Percentiles rank a stretch among this genome's conserved stretches.
phyloP scores from a whole-genome alignment of 1,140 invertebrate genomes.

The Venustaconcha ellipsiformis region DNA sequence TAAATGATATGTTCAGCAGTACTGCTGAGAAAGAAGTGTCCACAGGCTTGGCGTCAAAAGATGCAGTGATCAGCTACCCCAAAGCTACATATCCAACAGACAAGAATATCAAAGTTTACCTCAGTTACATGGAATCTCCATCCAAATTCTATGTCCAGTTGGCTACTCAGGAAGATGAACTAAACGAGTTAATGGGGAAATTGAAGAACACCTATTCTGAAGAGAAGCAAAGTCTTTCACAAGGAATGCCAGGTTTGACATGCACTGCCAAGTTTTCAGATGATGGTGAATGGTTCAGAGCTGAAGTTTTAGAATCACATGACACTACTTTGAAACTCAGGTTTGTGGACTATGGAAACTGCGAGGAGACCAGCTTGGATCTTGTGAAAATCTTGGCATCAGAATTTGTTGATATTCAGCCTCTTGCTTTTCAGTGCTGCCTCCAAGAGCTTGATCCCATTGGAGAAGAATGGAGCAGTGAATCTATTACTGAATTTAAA shows the following conservation, averaged over 20 bases:
- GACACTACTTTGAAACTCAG: conserved; percentile 59
- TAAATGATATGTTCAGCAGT: not conserved
- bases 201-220: conserved; percentile 21
- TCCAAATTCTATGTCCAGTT: conserved; percentile 59
- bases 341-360: conserved; percentile 74
- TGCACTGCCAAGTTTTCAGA: conserved; percentile 81
- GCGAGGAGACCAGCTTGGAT: conserved; percentile 59
- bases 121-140: conserved; percentile 47
- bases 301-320: conserved; percentile 73
- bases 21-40: not conserved
- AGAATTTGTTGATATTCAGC: conserved; percentile 34
- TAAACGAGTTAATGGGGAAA: conserved; percentile 69
- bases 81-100: not conserved
- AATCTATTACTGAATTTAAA: conserved; percentile 44
- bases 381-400: conserved; percentile 36
- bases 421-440: conserved; percentile 51
- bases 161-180: conserved; percentile 39
- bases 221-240: conserved; percentile 15
- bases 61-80: not conserved
- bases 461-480: conserved; percentile 42
- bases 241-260: conserved; percentile 70
- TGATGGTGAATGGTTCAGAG: conserved; percentile 79
- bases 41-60: not conserved
- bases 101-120: conserved; percentile 26
- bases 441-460: conserved; percentile 36